Base-by-base conservation (phyloP, 2,888 invertebrate species). In the Amphipyra berbera region DNA sequence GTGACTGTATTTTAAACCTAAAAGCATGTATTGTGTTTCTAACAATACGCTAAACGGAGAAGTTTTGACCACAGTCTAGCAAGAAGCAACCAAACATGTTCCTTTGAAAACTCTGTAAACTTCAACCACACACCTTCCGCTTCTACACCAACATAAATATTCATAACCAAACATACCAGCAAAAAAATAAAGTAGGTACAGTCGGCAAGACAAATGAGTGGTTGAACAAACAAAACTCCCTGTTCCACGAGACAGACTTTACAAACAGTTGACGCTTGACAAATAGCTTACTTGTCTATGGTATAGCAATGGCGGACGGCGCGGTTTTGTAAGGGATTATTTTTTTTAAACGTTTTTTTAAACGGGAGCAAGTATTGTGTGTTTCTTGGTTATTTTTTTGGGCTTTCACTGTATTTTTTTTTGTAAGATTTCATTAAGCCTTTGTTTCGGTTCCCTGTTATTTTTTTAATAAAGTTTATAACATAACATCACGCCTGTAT, bases 191-290 rank as follows among this genome's bases (percentile, higher is more conserved):
- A 37, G 35, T 49, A 63, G 45, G 69, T 79, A 81, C 76, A 74
- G 73, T 61, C 58, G 56, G 71, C 61, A 76, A 81, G 74, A 84
- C 81, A 85, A 84, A 84, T 81, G 82, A 79, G 76, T 66, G 71
- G 57, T 53, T 44, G 68, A 46, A 62, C 67, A 81, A 82, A 82
- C 79, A 81, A 72, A 75, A 71, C 73, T 57, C 73, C 76, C 73
- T 57, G 73, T 73, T 73, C 8, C 44, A 27, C 55, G 68, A 64
- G 65, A 60, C 72, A 52, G 68, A 58, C 68, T 69, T 73, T 76
- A 73, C 72, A 76, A 79, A 82, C 77, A 68, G 64, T 68, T 54
- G 69, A 61, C 78, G 68, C 56, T 76, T 72, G 69, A 82, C 82
- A 83, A 82, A 85, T 81, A 80, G 66, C 70, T 59, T 53, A 61